A percentile compares a stretch with the other conserved stretches of the same genome.
These are phyloP conservation scores for Peromyscus aztecus DNA, from an alignment of 2,797 vertebrate genomes.

Conservation along the genomic window DNA sequence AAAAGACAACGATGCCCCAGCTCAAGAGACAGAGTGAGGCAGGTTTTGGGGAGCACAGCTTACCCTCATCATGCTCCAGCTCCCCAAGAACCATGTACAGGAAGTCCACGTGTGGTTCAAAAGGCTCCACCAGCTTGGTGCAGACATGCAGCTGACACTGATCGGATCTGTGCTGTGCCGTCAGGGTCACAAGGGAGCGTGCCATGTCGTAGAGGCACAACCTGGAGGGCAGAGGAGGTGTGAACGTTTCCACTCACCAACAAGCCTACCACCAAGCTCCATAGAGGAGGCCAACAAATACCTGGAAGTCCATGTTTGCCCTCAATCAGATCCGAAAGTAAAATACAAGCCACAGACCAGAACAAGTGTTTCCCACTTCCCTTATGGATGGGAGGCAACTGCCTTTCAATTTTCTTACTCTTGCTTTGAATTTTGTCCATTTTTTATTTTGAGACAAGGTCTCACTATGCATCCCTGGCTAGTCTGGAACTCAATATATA, in stretches of 20 bases:
- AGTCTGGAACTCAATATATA: not conserved
- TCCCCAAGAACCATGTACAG: conserved; percentile 95
- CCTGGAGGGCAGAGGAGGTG: conserved; percentile 85
- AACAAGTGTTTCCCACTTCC: not conserved
- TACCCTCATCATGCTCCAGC: conserved; percentile 91
- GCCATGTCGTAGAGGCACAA: conserved; percentile 90
- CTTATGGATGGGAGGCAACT: not conserved
- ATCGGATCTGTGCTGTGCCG: conserved; percentile 87
- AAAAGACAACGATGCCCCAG: not conserved
- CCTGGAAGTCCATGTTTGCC: not conserved
- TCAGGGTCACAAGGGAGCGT: conserved; percentile 90
- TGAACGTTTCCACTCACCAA: accelerated
- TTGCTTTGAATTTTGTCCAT: not conserved
- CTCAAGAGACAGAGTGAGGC: too few species aligned
- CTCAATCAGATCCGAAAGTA: not conserved
- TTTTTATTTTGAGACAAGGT: not conserved
- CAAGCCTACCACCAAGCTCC: not conserved
- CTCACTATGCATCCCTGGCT: not conserved
- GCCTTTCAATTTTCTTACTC: not conserved
- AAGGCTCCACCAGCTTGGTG: conserved; percentile 95
- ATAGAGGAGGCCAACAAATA: not conserved
- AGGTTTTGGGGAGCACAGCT: conserved; percentile 40
- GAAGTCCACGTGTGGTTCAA: conserved; percentile 92
- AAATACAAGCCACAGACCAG: not conserved
- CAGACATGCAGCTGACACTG: conserved; percentile 90